Evolutionary conservation across 64 coral and sea anemone genomes (phyloP), one percentile per base, ranked within the genome.

Genomic region (Trachythela sp.): DNA sequence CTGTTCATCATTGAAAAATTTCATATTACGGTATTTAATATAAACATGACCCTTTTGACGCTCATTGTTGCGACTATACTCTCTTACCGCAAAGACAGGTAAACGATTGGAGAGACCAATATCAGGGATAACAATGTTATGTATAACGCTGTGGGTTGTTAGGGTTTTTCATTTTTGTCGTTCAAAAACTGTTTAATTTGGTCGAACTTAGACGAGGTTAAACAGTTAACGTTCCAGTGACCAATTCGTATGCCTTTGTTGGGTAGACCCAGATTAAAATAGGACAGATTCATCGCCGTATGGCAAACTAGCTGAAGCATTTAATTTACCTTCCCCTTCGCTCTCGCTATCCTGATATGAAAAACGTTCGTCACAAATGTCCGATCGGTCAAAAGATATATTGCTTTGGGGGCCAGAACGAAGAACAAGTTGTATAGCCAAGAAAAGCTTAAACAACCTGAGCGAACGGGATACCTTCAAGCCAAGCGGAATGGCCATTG

Each of bases 201-300:
- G n/a, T n/a, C n/a, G n/a, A n/a, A n/a, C n/a, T n/a, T n/a, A n/a
- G n/a, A n/a, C n/a, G n/a, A n/a, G n/a, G n/a, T n/a, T n/a, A n/a
- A n/a, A n/a, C n/a, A n/a, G n/a, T 90, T 59, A 64, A 90, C 76
- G 50, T 84, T 90, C 88, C 88, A 84, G 37, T 90, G 71, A 54
- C 88, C 88, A 84, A 90, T 84, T 48, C 88, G 36, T 84, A 90
- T 13, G 30, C 88, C 88, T 84, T 59, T 83, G 13, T 77, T 24
- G 22, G 39, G 68, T 77, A 90, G 50, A 59, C 67, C 75, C 70
- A 54, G 41, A 83, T 84, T 48, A 83, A 89, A 89, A 84, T 88
- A 86, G 8, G 54, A 54, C 48, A 86, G 85, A 43, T 86, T 86
- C 85, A 56, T 33, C 48, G 48, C 54, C 36, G 48, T 56, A 31